These are phyloP conservation scores for Acyrthosiphon pisum DNA, from an alignment of 1,140 invertebrate genomes.

Conservation along the genomic window DNA sequence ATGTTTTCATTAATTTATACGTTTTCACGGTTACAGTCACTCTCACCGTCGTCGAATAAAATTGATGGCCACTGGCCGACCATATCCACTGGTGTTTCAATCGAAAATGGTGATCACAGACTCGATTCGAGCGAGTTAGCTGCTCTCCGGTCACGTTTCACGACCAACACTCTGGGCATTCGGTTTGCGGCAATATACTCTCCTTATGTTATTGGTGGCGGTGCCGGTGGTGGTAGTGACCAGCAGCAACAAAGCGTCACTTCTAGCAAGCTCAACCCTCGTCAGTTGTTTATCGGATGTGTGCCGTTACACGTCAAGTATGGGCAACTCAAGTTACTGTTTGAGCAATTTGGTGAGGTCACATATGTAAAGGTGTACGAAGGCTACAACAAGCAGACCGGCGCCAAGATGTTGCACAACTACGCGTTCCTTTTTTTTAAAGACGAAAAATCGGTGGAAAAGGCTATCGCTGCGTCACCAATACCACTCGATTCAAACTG, in stretches of 20 bases:
- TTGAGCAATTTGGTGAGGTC: constrained; percentile 33
- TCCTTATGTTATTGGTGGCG: too few relatives aligned
- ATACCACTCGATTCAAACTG: constrained; percentile 22
- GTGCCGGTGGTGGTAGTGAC: neutral
- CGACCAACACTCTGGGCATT: neutral
- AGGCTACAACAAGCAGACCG: constrained; percentile 1
- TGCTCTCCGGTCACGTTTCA: neutral
- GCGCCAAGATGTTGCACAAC: constrained; percentile 17
- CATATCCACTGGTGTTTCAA: neutral
- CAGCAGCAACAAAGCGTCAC: neutral
- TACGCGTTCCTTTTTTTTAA: constrained; percentile 50
- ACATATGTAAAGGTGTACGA: constrained; percentile 49
- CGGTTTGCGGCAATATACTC: neutral
- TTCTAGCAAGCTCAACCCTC: constrained; percentile 13
- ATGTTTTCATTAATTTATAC: neutral
- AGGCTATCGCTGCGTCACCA: neutral
- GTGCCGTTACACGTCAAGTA: constrained; percentile 52
- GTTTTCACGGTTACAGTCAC: neutral
- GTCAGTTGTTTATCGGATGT: constrained; percentile 45
- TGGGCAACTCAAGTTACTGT: constrained; percentile 10
- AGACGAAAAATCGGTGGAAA: neutral
- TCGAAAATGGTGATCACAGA: neutral
- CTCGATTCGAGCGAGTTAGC: neutral
- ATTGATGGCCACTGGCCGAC: neutral
- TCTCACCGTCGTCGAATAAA: neutral